Evolutionary conservation across 1,140 invertebrate genomes (phyloP).

Genomic region (Macrocentrus cingulum): DNA sequence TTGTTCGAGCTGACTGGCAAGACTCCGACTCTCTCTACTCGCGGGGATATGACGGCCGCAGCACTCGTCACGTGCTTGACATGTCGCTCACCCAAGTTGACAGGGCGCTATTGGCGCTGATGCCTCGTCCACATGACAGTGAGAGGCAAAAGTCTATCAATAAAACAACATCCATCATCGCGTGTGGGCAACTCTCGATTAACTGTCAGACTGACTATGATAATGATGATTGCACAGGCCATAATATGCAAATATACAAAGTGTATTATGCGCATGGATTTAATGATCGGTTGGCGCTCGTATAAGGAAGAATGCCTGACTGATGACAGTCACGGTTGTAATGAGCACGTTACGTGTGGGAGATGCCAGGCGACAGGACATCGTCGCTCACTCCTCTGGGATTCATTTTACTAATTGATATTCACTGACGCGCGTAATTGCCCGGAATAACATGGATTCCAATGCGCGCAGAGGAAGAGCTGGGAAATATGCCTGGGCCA

Average conservation of each 20-base stretch:
- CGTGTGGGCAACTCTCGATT: not conserved
- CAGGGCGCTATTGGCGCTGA: not conserved
- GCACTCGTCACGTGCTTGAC: slow-evolving; percentile 26
- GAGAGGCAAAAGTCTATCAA: slow-evolving; percentile 4
- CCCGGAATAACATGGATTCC: slow-evolving; percentile 55
- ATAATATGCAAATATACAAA: too few relatives aligned
- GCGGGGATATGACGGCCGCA: slow-evolving; percentile 36
- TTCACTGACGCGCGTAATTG: slow-evolving; percentile 53
- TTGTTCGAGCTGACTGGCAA: slow-evolving; percentile 54
- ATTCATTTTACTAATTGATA: slow-evolving; percentile 52
- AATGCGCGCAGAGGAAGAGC: slow-evolving; percentile 46
- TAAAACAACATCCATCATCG: slow-evolving; percentile 10
- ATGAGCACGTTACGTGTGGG: not conserved
- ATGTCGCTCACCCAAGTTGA: slow-evolving; percentile 10
- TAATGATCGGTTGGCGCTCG: too few relatives aligned
- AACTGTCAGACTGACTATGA: not conserved
- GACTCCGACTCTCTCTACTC: slow-evolving; percentile 50
- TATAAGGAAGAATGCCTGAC: too few relatives aligned
- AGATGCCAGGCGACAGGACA: not conserved
- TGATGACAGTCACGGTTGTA: not conserved
- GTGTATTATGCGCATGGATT: too few relatives aligned
- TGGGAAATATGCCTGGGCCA: slow-evolving; percentile 51
- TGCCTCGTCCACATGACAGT: slow-evolving; percentile 5
- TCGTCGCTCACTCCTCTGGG: not conserved
- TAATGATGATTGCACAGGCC: too few relatives aligned